phyloP scores from a whole-genome alignment of 1,140 invertebrate species.

The Lordiphosa collinella region DNA sequence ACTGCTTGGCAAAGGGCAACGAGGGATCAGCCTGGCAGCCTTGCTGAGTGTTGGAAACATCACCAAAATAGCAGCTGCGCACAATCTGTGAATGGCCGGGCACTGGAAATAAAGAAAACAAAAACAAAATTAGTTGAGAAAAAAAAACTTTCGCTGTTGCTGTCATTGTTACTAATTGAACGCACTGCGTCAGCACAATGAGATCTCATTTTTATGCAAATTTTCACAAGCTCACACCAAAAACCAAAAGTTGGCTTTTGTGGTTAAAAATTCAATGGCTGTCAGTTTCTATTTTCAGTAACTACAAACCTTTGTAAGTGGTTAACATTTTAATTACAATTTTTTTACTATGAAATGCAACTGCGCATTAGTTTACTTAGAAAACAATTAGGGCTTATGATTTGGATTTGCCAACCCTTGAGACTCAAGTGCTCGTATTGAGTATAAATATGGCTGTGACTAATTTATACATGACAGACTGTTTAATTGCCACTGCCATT shows the following conservation, averaged over 20 bases:
- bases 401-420: too few species aligned
- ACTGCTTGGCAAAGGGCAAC: conserved; percentile 45
- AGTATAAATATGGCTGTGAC: conserved; percentile 19
- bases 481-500: conserved; percentile 17
- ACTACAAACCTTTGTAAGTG: too few species aligned
- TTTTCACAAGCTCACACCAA: neutral
- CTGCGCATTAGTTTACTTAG: too few species aligned
- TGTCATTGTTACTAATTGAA: conserved; percentile 1
- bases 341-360: too few species aligned
- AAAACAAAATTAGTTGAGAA: neutral
- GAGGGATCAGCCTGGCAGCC: conserved; percentile 57
- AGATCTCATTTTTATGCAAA: conserved; percentile 1
- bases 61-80: conserved; percentile 64
- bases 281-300: too few species aligned
- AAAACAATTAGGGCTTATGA: neutral
- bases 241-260: neutral
- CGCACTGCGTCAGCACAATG: conserved; percentile 3
- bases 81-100: conserved; percentile 45
- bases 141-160: neutral
- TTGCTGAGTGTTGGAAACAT: conserved; percentile 35
- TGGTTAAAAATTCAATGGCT: too few species aligned
- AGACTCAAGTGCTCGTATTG: too few species aligned
- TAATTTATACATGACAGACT: conserved; percentile 20
- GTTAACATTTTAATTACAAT: too few species aligned
- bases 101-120: conserved; percentile 27